Conservation (phyloP, 2,797 vertebrate genomes). For the Falco novaeseelandiae region DNA sequence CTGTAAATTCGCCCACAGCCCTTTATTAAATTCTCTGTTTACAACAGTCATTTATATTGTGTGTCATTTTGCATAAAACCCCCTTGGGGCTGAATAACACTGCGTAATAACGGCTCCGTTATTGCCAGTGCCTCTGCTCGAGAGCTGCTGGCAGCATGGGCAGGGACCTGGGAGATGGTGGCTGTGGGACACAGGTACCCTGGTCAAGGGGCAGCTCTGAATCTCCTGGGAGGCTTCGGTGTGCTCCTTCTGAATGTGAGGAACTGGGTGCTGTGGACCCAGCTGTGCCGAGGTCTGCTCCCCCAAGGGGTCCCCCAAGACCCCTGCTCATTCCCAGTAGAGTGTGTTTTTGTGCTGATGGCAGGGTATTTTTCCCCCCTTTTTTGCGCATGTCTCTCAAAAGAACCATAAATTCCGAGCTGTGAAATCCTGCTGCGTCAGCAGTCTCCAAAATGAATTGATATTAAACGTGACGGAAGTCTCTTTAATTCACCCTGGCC, state of each 20-base stretch:
- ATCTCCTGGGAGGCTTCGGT: neutral
- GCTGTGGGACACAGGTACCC: accelerated
- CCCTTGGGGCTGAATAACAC: neutral
- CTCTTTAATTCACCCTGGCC: conserved; percentile 83
- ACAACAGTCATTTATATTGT: conserved; percentile 72
- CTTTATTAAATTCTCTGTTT: conserved; percentile 78
- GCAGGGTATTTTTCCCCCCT: conserved; percentile 79
- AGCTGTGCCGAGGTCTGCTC: accelerated
- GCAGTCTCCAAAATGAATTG: conserved; percentile 91
- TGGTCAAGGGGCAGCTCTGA: neutral
- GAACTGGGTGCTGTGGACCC: neutral
- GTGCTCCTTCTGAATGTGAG: neutral
- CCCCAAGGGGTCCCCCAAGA: neutral
- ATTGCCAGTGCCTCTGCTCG: neutral
- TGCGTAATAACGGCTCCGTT: neutral
- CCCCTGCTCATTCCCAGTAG: neutral
- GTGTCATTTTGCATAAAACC: conserved; percentile 62
- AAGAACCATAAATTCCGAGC: conserved; percentile 88
- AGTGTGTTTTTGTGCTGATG: conserved; percentile 83
- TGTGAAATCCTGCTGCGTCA: conserved; percentile 86
- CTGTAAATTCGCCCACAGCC: conserved; percentile 74
- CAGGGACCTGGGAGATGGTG: neutral
- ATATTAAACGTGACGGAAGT: conserved; percentile 89
- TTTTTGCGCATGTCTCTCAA: conserved; percentile 83
- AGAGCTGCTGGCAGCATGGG: accelerated